Evolutionary conservation across 2,113 vertebrate species (phyloP), one percentile per base, ranked within the genome.

Genomic region (Urocitellus parryii): DNA sequence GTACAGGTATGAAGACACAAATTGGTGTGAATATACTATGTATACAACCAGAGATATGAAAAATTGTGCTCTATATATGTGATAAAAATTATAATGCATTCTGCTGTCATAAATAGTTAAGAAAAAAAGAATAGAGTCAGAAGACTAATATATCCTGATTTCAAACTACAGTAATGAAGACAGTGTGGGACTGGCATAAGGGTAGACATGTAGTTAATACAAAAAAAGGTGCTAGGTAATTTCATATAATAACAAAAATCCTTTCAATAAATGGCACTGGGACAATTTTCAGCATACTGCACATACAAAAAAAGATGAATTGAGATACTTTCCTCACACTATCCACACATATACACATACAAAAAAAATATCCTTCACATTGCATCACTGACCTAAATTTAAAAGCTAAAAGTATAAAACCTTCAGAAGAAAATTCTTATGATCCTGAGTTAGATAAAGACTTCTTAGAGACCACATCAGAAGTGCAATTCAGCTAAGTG

Each of bases 201-300:
- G 29, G 9, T 37, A 74, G 29, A 42, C 4, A 81, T 67, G 37
- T 74, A 65, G 48, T 76, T 56, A 34, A 76, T 63, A 22, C 37
- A 39, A 77, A 86, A 45, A 61, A 51, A 76, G 5, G 51, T 85
- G 25, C 29, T 53, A 67, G 67, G 63, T 42, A 78, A 53, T 85
- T 76, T 78, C 39, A 94, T 45, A 83, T 45, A 90, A 42, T 94
- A 96, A 74, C 61, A 84, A 89, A 51, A 92, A 92, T 88, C 42
- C 77, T 93, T 80, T 91, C 67, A 94, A 91, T 4, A 88, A 84
- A 91, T 91, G 32, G 10, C 45, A 53, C 48, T 27, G 25, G 34
- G 25, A 90, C 18, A 79, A 76, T 68, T 77, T 90, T 85, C 51
- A 90, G 61, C 79, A 91, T 58, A 72, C 45, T 32, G 37, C 34